Evolutionary conservation across 1,140 invertebrate species (phyloP).

Genomic region (Heliconius melpomene): DNA sequence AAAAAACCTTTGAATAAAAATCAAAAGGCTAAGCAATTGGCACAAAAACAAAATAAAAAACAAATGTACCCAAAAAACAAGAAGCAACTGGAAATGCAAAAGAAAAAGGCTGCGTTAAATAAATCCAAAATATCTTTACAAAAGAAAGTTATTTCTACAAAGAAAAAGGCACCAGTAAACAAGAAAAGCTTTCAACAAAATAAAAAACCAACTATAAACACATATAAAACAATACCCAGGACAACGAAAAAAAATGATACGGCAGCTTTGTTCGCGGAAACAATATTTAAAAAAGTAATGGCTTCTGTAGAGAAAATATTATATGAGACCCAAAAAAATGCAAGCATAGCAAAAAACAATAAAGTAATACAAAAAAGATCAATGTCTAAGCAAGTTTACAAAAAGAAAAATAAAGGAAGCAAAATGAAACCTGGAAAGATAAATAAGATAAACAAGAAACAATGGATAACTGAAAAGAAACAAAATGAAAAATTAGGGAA

Average conservation of each 20-base stretch:
- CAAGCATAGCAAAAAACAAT: slow-evolving; percentile 31
- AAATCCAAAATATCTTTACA: slow-evolving; percentile 29
- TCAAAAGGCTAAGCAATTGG: slow-evolving; percentile 14
- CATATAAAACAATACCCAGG: slow-evolving; percentile 28
- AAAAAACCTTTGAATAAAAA: slow-evolving; percentile 26
- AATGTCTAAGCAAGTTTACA: slow-evolving; percentile 31
- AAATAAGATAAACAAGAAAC: slow-evolving; percentile 28
- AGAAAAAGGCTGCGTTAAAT: slow-evolving; percentile 27
- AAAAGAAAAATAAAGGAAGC: slow-evolving; percentile 26
- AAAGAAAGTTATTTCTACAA: not conserved
- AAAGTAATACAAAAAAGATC: slow-evolving; percentile 48
- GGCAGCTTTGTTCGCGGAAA: slow-evolving; percentile 44
- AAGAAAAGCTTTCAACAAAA: slow-evolving; percentile 36
- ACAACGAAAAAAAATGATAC: slow-evolving; percentile 33
- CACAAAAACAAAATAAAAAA: slow-evolving; percentile 32
- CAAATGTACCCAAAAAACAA: slow-evolving; percentile 21
- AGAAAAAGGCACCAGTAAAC: slow-evolving; percentile 24
- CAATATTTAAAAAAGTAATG: slow-evolving; percentile 51
- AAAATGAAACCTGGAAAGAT: slow-evolving; percentile 20
- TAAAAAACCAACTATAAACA: slow-evolving; percentile 34
- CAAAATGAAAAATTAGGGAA: slow-evolving; percentile 12
- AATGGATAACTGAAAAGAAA: slow-evolving; percentile 2
- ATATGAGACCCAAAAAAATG: slow-evolving; percentile 44
- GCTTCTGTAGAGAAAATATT: slow-evolving; percentile 48
- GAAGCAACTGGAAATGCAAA: slow-evolving; percentile 12